Evolutionary conservation across 2,888 invertebrate genomes (phyloP), one percentile per base, ranked within the genome.

Genomic region (Leptarthrus brevirostris): DNA sequence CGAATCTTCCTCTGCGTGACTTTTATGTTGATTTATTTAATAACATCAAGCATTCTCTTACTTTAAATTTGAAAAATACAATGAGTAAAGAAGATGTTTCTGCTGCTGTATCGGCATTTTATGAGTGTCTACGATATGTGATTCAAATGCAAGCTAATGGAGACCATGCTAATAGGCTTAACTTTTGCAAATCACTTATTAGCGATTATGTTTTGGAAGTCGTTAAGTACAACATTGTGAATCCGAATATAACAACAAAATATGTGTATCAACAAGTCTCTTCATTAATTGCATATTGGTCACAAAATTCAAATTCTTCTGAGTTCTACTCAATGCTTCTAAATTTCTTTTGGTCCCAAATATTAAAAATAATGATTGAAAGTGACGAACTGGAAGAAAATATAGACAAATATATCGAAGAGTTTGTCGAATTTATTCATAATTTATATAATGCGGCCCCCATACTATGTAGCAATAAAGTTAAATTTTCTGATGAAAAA

Each of bases 51-150:
- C 81, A 83, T 26, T 92, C 93, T 81, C 85, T 87, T 78, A 87
- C 88, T 64, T 86, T 87, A 52, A 22, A 47, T 26, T 89, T 90
- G 76, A 86, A 85, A 64, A 87, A 90, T 8, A 81, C 88, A 64
- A 86, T 86, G 36, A 92, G 91, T 53, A 89, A 89, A 77, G 90
- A 90, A 49, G 94, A 95, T 83, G 87, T 88, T 16, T 86, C 89
- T 54, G 88, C 90, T 0, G 88, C 94, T 79, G 87, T 90, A 20
- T 87, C 87, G 53, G 88, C 93, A 1, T 89, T 91, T 78, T 87
- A 91, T 18, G 95, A 95, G 81, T 95, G 95, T 81, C 81, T 94
- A 47, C 89, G 89, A 61, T 92, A 89, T 79, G 82, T 89, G 10
- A 83, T 89, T 61, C 85, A 88, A 78, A 83, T 86, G 54, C 82